Percentiles rank a stretch among this genome's conserved stretches.
These are phyloP conservation scores for Enteromius thamalakanensis DNA, from an alignment of 2,797 vertebrate genomes.

Conservation along the genomic window DNA sequence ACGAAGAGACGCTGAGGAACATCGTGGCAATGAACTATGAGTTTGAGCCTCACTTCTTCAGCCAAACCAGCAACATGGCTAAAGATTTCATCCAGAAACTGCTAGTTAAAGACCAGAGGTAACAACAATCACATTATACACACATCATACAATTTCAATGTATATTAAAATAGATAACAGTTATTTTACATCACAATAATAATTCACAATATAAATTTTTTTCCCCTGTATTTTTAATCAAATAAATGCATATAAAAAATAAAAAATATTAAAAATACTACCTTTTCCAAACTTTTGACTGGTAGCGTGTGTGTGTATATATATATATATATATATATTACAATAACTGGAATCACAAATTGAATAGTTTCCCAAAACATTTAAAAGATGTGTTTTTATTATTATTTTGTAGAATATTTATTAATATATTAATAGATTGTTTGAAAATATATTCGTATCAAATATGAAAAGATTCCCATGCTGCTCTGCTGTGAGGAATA, in stretches of 20 bases:
- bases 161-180: too few species aligned
- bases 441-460: not conserved
- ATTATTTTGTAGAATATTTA: not conserved
- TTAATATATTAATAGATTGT: not conserved
- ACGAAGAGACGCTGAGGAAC: slow-evolving; percentile 79
- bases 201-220: too few species aligned
- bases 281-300: too few species aligned
- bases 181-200: too few species aligned
- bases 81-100: slow-evolving; percentile 84
- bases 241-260: too few species aligned
- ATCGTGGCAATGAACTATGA: slow-evolving; percentile 74
- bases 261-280: too few species aligned
- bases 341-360: not conserved
- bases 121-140: slow-evolving; percentile 28
- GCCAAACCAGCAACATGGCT: slow-evolving; percentile 76
- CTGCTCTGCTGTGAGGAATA: not conserved
- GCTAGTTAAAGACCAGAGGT: slow-evolving; percentile 75
- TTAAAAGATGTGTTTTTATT: not conserved
- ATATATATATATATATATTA: too few species aligned
- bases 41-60: slow-evolving; percentile 75
- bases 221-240: too few species aligned
- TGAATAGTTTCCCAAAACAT: not conserved
- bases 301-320: too few species aligned
- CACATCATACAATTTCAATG: too few species aligned
- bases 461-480: not conserved